Conservation (phyloP, 2,797 vertebrate species). For the Chrosomus eos region DNA sequence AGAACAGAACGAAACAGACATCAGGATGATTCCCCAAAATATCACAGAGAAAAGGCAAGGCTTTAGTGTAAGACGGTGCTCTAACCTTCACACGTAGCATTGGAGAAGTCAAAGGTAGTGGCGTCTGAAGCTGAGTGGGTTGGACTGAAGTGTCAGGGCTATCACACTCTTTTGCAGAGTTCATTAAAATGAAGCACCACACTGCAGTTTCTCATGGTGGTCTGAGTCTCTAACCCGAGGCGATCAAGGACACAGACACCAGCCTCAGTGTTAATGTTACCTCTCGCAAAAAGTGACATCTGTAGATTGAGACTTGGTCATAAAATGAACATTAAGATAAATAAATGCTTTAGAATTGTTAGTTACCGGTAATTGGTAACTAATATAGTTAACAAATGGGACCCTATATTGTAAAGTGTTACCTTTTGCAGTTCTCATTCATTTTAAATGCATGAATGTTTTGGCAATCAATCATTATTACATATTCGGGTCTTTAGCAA, state of each 20-base stretch:
- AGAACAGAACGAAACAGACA: not conserved
- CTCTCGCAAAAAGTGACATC: not conserved
- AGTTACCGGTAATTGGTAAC: no score
- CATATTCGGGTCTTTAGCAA: no score
- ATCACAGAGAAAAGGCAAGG: not conserved
- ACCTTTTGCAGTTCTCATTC: no score
- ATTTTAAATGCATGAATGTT: no score
- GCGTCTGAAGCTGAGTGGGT: not conserved
- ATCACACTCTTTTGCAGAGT: not conserved
- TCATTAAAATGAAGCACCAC: slow-evolving; percentile 30
- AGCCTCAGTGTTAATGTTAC: not conserved
- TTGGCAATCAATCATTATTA: no score
- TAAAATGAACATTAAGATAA: no score
- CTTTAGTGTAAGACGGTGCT: not conserved
- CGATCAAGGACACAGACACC: not conserved
- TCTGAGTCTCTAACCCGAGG: not conserved
- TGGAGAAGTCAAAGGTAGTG: not conserved
- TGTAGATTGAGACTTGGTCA: not conserved
- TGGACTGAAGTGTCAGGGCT: slow-evolving; percentile 13
- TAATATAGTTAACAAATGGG: no score
- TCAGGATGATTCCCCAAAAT: slow-evolving; percentile 8
- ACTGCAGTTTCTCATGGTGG: slow-evolving; percentile 23
- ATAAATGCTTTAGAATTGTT: no score
- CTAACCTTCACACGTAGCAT: not conserved
- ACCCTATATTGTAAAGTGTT: no score